Percentiles rank a stretch among this genome's conserved stretches.
Conservation (phyloP, 2,797 vertebrate genomes). For the Cossypha polioptera region DNA sequence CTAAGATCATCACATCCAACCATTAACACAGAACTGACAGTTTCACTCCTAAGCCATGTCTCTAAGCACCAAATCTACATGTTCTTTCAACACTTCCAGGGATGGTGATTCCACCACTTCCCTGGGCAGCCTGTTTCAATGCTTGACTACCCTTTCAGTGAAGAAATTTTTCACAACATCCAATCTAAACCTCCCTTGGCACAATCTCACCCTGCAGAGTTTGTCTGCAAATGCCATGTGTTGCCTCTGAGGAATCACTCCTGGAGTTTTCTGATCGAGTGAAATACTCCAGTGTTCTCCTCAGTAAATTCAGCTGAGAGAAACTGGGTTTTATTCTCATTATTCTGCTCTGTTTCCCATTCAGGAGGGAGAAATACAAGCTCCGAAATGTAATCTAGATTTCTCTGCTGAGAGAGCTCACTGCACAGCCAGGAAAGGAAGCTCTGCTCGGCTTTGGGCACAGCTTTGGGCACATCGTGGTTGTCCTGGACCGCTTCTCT, state of each 20-base stretch:
- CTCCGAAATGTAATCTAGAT: neutral
- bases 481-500: neutral
- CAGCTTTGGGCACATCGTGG: fast-evolving
- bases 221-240: conserved; percentile 4
- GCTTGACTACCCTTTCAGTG: neutral
- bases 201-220: neutral
- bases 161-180: neutral
- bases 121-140: neutral
- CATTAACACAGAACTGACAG: neutral
- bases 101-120: neutral
- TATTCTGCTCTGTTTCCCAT: conserved; percentile 4
- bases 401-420: neutral
- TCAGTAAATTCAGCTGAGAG: neutral
- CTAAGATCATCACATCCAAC: neutral
- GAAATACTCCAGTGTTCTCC: neutral
- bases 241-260: neutral
- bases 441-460: neutral
- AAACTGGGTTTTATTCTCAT: neutral
- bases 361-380: neutral
- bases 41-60: neutral
- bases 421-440: neutral
- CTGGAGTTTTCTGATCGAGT: neutral
- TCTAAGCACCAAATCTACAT: neutral
- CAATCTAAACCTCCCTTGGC: neutral
- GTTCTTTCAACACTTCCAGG: neutral